Percentiles rank a stretch among this genome's conserved stretches.
These are phyloP conservation scores for Carpatolechia fugitivella DNA, from an alignment of 2,888 invertebrate genomes.

Conservation along the genomic window DNA sequence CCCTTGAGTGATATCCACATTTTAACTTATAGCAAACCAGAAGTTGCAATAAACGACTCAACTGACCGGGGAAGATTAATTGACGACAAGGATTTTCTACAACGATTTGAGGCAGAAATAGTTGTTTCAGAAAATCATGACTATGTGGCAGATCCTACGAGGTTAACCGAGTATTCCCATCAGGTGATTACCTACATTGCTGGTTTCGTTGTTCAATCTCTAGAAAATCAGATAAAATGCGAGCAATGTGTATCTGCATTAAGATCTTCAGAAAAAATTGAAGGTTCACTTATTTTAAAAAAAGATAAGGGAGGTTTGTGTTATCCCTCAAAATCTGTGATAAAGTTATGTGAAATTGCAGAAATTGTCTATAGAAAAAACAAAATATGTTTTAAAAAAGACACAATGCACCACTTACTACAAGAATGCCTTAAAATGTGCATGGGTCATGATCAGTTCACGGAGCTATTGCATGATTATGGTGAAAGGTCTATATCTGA, in stretches of 20 bases:
- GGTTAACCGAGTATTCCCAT: background rate
- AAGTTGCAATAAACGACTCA: slow-evolving; percentile 19
- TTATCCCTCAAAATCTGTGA: background rate
- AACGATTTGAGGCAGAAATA: background rate
- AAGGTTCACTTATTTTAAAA: background rate
- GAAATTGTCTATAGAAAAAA: background rate
- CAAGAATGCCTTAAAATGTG: background rate
- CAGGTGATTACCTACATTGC: slow-evolving; percentile 6
- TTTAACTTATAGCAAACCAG: slow-evolving; percentile 16
- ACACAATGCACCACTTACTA: background rate
- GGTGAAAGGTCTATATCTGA: background rate
- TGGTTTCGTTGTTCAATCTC: background rate
- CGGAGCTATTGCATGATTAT: background rate
- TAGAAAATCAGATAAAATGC: slow-evolving; percentile 5
- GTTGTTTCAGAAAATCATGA: background rate
- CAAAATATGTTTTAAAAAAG: background rate
- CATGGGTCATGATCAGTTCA: background rate
- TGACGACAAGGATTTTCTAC: slow-evolving; percentile 6
- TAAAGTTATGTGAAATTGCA: slow-evolving; percentile 1
- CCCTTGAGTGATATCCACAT: slow-evolving; percentile 14
- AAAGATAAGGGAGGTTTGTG: slow-evolving; percentile 8
- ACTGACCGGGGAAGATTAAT: slow-evolving; percentile 12
- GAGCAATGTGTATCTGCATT: slow-evolving; percentile 5
- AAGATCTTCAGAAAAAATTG: background rate
- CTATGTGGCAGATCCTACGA: slow-evolving; percentile 2